Evolutionary conservation across 1,140 invertebrate genomes (phyloP), one percentile per base, ranked within the genome.

Genomic region (Neodiprion pinetum): DNA sequence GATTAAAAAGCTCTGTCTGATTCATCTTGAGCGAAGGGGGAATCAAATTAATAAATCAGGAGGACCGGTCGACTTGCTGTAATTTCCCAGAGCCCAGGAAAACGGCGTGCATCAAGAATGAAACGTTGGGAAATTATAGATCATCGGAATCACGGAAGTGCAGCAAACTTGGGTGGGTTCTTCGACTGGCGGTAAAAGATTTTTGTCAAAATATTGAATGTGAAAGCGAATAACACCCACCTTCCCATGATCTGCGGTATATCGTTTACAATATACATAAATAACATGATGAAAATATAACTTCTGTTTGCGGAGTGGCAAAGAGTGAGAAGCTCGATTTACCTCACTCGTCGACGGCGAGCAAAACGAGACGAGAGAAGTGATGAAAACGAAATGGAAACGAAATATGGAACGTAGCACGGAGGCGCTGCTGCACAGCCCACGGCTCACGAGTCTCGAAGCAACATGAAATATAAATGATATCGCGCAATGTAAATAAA

Each of bases 401-500:
- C 11, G 28, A 40, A 40, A 40, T 40, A 40, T 40, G 28, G 28
- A 40, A 40, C 28, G 28, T 40, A 40, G 28, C 2, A 40, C 28
- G 28, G 28, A 40, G 28, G 28, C 28, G 53, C 53, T 14, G 53
- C n/a, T 61, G 11, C 53, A 61, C 53, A 17, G 53, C 53, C 9
- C 53, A 61, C 53, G 53, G 8, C 28, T 40, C 28, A 40, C 80
- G 79, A 80, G 86, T 84, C 86, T 86, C 82, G 84, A 83, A 80
- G 83, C 78, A 82, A 85, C 81, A 78, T 87, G 85, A 87, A 87
- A 85, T 86, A 88, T 87, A 86, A 87, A 86, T 81, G 84, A 86
- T 85, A 84, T 86, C 86, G 53, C 53, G 53, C 11, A 61, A 86
- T 85, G 83, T 86, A 87, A 87, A 88, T 86, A 87, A 77, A 68